Evolutionary conservation across 2,888 invertebrate genomes (phyloP), one percentile per base, ranked within the genome.

Genomic region (Synanthedon vespiformis): DNA sequence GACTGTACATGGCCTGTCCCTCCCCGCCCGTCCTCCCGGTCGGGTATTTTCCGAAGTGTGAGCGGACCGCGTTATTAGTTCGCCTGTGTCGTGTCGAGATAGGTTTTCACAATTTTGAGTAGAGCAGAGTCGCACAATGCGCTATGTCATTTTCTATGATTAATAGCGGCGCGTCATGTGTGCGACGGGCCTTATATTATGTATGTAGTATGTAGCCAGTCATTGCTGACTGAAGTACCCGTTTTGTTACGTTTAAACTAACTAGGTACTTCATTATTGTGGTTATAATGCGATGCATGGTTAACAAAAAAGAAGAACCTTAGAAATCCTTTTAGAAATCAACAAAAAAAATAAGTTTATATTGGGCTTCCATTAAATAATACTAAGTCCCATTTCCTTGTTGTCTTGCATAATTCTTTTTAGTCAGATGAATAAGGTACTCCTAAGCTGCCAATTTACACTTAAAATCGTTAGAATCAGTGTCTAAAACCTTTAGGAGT

Each of bases 31-130:
- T 84, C 81, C 77, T 71, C 77, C 76, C 76, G 57, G 62, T 14
- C 63, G 74, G 77, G 78, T 57, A 75, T 74, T 75, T 75, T 66
- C 69, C 70, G 70, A 80, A 80, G 83, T 82, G 81, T 81, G 83
- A 74, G 79, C 70, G 76, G 65, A 48, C 48, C 66, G 64, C 74
- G 83, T 80, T 86, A 85, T 84, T 83, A 86, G 85, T 82, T 74
- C 79, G 71, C 63, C 67, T 57, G 62, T 59, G 62, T 70, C 68
- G 67, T 74, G 67, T 63, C 71, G 69, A 78, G 77, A 76, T 81
- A 85, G 85, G 85, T 86, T 86, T 86, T 86, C 85, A 86, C 84
- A 86, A 83, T 86, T 86, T 86, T 85, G 82, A 81, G 74, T 74
- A 62, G 68, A 68, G 62, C 69, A 61, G 71, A 71, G 70, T 73